These are phyloP conservation scores for Tinamus major DNA, from an alignment of 2,797 vertebrate species.

Conservation along the genomic window DNA sequence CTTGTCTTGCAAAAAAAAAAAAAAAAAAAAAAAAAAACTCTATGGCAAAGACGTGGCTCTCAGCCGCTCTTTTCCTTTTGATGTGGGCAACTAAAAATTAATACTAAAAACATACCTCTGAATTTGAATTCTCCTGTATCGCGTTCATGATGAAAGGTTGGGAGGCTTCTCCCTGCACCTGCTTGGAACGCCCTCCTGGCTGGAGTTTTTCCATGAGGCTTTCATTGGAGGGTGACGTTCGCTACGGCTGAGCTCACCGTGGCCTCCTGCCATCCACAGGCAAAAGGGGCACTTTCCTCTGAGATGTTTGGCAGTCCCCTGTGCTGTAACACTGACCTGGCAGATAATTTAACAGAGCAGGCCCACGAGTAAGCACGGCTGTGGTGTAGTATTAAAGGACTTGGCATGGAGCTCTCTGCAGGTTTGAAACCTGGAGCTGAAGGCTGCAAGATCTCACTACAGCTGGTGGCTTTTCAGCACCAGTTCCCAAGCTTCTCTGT, in stretches of 20 bases:
- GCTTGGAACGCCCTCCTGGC: neutral
- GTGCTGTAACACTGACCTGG: slow-evolving; percentile 33
- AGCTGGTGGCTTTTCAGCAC: neutral
- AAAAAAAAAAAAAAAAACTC: neutral
- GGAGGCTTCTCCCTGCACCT: slow-evolving; percentile 19
- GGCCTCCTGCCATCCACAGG: slow-evolving; percentile 10
- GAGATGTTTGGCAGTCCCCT: neutral
- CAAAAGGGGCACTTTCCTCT: slow-evolving; percentile 8
- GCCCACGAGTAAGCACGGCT: neutral
- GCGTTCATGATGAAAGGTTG: neutral
- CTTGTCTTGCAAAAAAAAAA: neutral
- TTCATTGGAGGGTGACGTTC: neutral
- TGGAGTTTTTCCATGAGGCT: neutral
- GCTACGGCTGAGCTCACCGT: neutral
- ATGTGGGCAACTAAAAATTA: slow-evolving; percentile 22
- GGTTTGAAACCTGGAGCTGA: neutral
- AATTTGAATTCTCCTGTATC: neutral
- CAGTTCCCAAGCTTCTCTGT: neutral
- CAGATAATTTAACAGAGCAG: neutral
- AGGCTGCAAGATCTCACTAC: neutral
- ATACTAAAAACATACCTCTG: neutral
- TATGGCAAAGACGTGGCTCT: neutral
- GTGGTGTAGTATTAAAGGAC: slow-evolving; percentile 3
- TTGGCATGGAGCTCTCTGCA: neutral
- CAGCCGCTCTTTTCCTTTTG: slow-evolving; percentile 12